phyloP scores from a whole-genome alignment of 2,888 invertebrate genomes.

The Polyploca ridens region DNA sequence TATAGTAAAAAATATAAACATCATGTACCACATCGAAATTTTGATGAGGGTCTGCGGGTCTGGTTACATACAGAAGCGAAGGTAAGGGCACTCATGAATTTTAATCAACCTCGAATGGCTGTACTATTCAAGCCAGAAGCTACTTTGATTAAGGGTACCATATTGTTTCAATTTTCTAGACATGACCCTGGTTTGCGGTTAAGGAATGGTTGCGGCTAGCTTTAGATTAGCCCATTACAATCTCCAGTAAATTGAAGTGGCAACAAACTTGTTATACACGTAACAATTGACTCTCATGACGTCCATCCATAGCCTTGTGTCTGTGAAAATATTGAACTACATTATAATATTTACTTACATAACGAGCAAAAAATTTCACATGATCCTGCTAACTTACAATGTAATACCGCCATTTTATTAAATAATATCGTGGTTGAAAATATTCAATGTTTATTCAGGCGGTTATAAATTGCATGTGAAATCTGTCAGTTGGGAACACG shows the following conservation, averaged over 20 bases:
- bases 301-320: not conserved
- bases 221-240: not conserved
- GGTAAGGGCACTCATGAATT: conserved; percentile 20
- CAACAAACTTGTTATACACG: not conserved
- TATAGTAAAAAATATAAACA: not conserved
- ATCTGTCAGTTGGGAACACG: conserved; percentile 35
- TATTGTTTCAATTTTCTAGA: conserved; percentile 17
- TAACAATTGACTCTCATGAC: not conserved
- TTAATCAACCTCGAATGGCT: conserved; percentile 14
- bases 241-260: conserved; percentile 1
- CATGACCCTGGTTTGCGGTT: conserved; percentile 13
- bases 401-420: conserved; percentile 9
- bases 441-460: conserved; percentile 38
- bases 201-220: conserved; percentile 9
- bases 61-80: conserved; percentile 12
- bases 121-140: not conserved
- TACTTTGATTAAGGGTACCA: not conserved
- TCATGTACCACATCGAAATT: conserved; percentile 7
- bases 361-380: conserved; percentile 13
- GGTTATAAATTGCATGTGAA: conserved; percentile 42
- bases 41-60: conserved; percentile 12
- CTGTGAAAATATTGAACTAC: not conserved
- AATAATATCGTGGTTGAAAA: conserved; percentile 16
- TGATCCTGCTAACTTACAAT: conserved; percentile 12
- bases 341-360: conserved; percentile 7